These are phyloP conservation scores for Drosophila parvula DNA, from an alignment of 1,140 invertebrate species.

Conservation along the genomic window DNA sequence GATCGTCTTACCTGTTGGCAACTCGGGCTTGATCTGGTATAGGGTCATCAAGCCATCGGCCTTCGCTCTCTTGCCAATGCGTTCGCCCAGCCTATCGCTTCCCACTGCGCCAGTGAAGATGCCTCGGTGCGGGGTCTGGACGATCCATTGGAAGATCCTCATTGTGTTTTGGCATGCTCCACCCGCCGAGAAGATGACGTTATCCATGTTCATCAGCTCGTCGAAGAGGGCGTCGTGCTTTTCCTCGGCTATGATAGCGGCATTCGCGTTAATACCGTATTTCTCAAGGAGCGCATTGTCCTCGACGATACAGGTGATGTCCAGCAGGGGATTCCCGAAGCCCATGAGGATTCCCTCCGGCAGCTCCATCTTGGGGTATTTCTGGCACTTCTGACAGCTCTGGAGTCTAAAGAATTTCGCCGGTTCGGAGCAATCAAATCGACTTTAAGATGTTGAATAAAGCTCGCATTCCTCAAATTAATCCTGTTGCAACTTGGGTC, in stretches of 20 bases:
- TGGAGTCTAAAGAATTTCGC: not conserved
- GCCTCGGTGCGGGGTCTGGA: slow-evolving; percentile 91
- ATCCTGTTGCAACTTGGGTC: not conserved
- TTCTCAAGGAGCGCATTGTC: slow-evolving; percentile 87
- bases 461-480: not conserved
- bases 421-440: not conserved
- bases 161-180: slow-evolving; percentile 97
- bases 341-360: slow-evolving; percentile 46
- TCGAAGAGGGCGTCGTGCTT: slow-evolving; percentile 91
- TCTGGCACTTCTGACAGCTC: not conserved
- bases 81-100: slow-evolving; percentile 94
- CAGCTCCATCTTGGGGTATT: slow-evolving; percentile 28
- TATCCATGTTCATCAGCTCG: slow-evolving; percentile 86
- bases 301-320: slow-evolving; percentile 46
- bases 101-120: slow-evolving; percentile 98
- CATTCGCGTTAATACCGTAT: slow-evolving; percentile 93
- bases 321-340: slow-evolving; percentile 69
- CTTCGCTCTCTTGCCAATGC: slow-evolving; percentile 91
- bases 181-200: slow-evolving; percentile 94
- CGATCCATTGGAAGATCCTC: slow-evolving; percentile 96
- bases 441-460: not conserved
- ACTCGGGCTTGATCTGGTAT: slow-evolving; percentile 91
- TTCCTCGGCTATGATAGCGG: slow-evolving; percentile 96
- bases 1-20: slow-evolving; percentile 87
- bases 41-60: slow-evolving; percentile 92